These are phyloP conservation scores for Zoanthus sociatus DNA, from an alignment of 92 coral and sea anemone species.

Conservation along the genomic window DNA sequence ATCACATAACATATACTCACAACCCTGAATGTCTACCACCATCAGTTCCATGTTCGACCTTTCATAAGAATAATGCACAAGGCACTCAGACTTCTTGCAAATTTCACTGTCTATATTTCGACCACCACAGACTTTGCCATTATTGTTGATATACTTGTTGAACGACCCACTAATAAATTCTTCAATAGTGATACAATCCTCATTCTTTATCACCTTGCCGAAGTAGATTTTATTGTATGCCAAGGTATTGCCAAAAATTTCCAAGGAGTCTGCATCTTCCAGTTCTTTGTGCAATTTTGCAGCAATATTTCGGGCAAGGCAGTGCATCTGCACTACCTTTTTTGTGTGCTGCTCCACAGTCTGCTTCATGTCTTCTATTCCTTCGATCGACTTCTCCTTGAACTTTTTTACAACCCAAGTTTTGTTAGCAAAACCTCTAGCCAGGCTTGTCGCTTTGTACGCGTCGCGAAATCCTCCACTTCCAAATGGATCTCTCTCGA, in stretches of 20 bases:
- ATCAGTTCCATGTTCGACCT: slow-evolving; percentile 43
- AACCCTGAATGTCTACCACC: slow-evolving; percentile 49
- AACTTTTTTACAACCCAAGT: slow-evolving; percentile 12
- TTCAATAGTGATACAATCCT: slow-evolving; percentile 32
- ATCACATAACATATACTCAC: slow-evolving; percentile 37
- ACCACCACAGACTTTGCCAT: slow-evolving; percentile 26
- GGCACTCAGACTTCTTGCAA: slow-evolving; percentile 41
- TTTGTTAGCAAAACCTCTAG: slow-evolving; percentile 20
- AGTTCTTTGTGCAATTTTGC: slow-evolving; percentile 30
- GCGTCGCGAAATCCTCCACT: slow-evolving; percentile 14
- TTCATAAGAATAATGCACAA: slow-evolving; percentile 39
- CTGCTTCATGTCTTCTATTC: slow-evolving; percentile 2
- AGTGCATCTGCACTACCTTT: slow-evolving; percentile 33
- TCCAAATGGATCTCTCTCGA: neutral
- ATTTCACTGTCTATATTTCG: neutral
- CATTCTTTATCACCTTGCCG: slow-evolving; percentile 10
- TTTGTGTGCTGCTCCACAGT: slow-evolving; percentile 27
- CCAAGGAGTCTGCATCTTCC: slow-evolving; percentile 16
- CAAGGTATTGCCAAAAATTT: slow-evolving; percentile 19
- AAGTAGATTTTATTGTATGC: slow-evolving; percentile 29
- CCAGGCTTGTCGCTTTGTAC: slow-evolving; percentile 20
- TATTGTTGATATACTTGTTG: slow-evolving; percentile 7
- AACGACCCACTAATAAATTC: slow-evolving; percentile 16
- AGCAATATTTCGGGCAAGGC: slow-evolving; percentile 25
- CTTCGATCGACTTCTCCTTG: slow-evolving; percentile 18